phyloP scores from a whole-genome alignment of 2,888 invertebrate species.

The Ashinkailepas kermadecensis region DNA sequence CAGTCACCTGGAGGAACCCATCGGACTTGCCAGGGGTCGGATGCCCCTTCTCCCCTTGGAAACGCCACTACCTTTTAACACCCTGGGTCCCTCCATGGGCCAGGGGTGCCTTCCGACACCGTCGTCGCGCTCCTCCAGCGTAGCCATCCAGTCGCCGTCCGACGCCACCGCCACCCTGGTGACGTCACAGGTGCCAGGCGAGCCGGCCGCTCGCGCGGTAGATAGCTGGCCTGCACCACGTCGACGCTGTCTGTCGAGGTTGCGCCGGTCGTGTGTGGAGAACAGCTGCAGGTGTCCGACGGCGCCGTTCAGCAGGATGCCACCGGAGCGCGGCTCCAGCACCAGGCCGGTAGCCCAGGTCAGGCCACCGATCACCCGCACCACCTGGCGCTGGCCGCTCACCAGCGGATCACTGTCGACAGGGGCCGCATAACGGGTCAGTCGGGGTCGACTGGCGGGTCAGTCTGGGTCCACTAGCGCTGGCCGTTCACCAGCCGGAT shows the following conservation, averaged over 20 bases:
- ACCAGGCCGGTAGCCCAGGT: slow-evolving; percentile 36
- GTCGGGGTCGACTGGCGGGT: background rate
- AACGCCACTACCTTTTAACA: no score
- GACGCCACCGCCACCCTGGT: slow-evolving; percentile 39
- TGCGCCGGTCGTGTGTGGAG: slow-evolving; percentile 29
- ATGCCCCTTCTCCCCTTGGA: no score
- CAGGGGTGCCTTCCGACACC: slow-evolving; percentile 37
- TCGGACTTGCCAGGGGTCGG: no score
- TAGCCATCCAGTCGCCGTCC: slow-evolving; percentile 43
- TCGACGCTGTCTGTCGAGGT: slow-evolving; percentile 38
- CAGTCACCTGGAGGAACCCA: no score
- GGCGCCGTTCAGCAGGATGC: slow-evolving; percentile 40
- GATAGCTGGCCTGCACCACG: slow-evolving; percentile 42
- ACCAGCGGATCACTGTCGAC: background rate
- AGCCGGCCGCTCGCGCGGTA: slow-evolving; percentile 40
- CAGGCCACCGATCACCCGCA: background rate
- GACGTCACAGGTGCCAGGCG: slow-evolving; percentile 38
- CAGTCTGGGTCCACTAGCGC: background rate
- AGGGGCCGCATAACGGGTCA: background rate
- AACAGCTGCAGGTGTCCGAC: slow-evolving; percentile 44
- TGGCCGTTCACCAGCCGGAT: no score
- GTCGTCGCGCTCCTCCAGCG: slow-evolving; percentile 48
- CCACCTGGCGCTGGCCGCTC: background rate
- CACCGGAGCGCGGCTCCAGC: slow-evolving; percentile 38
- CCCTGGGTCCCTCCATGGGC: no score